Evolutionary conservation across 2,797 vertebrate species (phyloP).

Genomic region (Crocodylus rhombifer): DNA sequence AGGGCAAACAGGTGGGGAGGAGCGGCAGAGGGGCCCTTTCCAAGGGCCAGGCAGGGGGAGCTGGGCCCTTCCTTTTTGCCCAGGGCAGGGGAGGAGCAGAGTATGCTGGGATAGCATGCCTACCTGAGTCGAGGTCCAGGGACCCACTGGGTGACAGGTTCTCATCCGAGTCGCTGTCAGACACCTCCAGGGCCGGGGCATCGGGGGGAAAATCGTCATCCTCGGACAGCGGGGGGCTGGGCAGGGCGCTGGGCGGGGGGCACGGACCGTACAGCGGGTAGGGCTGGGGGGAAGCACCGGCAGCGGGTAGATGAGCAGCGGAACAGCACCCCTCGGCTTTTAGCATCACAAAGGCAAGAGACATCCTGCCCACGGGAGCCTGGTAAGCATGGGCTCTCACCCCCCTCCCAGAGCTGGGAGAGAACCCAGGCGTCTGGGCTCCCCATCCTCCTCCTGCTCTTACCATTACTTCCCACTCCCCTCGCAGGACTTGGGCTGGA

Average conservation of each 20-base stretch:
- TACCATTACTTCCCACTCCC: not conserved
- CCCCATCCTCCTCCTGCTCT: too few relatives aligned
- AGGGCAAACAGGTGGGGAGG: slow-evolving; percentile 50
- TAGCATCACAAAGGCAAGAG: too few relatives aligned
- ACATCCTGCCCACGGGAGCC: not conserved
- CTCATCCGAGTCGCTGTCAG: slow-evolving; percentile 77
- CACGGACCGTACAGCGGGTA: slow-evolving; percentile 42
- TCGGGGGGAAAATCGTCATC: slow-evolving; percentile 66
- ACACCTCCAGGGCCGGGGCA: slow-evolving; percentile 74
- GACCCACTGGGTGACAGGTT: slow-evolving; percentile 14
- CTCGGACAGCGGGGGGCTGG: slow-evolving; percentile 69
- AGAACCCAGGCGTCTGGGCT: not conserved
- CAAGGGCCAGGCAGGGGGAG: slow-evolving; percentile 81
- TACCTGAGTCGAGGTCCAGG: slow-evolving; percentile 67
- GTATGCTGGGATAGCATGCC: slow-evolving; percentile 79
- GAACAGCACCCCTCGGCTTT: too few relatives aligned
- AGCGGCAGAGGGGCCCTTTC: slow-evolving; percentile 77
- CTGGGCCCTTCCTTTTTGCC: not conserved
- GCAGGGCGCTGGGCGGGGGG: not conserved
- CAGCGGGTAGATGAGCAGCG: too few relatives aligned
- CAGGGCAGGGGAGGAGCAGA: slow-evolving; percentile 84
- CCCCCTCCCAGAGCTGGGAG: too few relatives aligned
- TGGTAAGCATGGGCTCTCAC: not conserved
- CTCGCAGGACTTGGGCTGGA: not conserved
- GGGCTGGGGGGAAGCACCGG: not conserved